Evolutionary conservation across 2,888 invertebrate species (phyloP), one percentile per base, ranked within the genome.

Genomic region (Euplexia lucipara): DNA sequence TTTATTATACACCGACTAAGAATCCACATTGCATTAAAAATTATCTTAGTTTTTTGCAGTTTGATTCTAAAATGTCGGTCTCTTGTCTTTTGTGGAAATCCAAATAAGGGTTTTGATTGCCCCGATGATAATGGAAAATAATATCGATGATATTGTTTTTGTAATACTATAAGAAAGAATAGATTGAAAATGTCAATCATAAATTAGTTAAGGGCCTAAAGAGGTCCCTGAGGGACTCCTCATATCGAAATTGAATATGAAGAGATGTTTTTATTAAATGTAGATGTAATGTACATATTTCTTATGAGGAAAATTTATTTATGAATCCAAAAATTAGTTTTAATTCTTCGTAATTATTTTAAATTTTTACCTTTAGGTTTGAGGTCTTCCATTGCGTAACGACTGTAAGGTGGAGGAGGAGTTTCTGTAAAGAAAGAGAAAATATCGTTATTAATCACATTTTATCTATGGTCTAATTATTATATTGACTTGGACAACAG

Each of bases 361-460:
- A 22, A 44, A 30, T 53, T 32, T 66, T 80, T 78, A 93, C 96
- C 82, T 86, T 96, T 92, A 97, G 98, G 96, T 96, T 97, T 97
- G 91, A 97, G 96, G 93, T 96, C 96, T 89, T 97, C 96, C 96
- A 96, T 96, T 86, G 96, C 96, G 93, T 97, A 97, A 89, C 96
- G 96, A 92, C 96, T 97, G 95, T 98, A 98, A 79, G 98, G 98
- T 84, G 98, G 98, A 86, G 98, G 98, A 87, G 98, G 97, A 87
- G 97, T 96, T 95, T 98, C 98, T 98, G 96, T 60, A 97, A 97
- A 87, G 83, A 87, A 89, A 85, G 84, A 78, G 76, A 87, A 83
- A 37, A 53, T 52, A 18, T 45, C 8, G 69, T 78, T 62, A 78
- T 20, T 56, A 44, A 45, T 20, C 10, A 32, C 9, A 20, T 18